phyloP scores from a whole-genome alignment of 2,113 vertebrate species.

The Oryzias woworae region DNA sequence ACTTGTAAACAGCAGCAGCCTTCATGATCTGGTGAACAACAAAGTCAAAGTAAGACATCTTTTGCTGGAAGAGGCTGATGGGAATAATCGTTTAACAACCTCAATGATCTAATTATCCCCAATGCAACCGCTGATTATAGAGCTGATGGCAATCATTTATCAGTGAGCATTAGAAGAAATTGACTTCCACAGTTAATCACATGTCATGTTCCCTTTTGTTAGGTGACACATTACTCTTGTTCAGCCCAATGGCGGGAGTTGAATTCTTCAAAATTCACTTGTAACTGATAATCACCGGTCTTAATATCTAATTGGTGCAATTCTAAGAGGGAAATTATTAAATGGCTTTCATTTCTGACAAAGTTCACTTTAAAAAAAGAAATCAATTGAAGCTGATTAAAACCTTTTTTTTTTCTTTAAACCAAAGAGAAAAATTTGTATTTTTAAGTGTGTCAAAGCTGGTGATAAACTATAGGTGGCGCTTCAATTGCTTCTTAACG shows the following conservation, averaged over 20 bases:
- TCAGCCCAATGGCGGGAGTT: slow-evolving; percentile 1
- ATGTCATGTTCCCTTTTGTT: slow-evolving; percentile 27
- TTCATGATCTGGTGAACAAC: slow-evolving; percentile 46
- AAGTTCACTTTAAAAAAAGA: too few relatives aligned
- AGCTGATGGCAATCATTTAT: slow-evolving; percentile 45
- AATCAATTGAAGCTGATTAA: too few relatives aligned
- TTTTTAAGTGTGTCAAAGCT: neutral
- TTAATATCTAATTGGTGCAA: neutral
- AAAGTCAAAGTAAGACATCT: slow-evolving; percentile 36
- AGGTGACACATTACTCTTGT: slow-evolving; percentile 7
- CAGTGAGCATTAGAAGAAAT: slow-evolving; percentile 38
- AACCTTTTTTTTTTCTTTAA: neutral
- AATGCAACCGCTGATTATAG: slow-evolving; percentile 28
- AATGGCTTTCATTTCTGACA: neutral
- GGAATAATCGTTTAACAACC: slow-evolving; percentile 57
- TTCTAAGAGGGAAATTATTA: neutral
- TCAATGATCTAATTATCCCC: slow-evolving; percentile 57
- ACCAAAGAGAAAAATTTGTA: neutral
- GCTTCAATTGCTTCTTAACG: too few relatives aligned
- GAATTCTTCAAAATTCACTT: slow-evolving; percentile 5
- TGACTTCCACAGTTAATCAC: slow-evolving; percentile 37
- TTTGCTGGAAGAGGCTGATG: slow-evolving; percentile 34
- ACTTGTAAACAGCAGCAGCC: slow-evolving; percentile 19
- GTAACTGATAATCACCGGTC: slow-evolving; percentile 1
- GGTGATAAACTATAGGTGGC: too few relatives aligned